Percentiles rank a stretch among this genome's conserved stretches.
These are phyloP conservation scores for Struthio camelus DNA, from an alignment of 2,113 vertebrate genomes.

Conservation along the genomic window DNA sequence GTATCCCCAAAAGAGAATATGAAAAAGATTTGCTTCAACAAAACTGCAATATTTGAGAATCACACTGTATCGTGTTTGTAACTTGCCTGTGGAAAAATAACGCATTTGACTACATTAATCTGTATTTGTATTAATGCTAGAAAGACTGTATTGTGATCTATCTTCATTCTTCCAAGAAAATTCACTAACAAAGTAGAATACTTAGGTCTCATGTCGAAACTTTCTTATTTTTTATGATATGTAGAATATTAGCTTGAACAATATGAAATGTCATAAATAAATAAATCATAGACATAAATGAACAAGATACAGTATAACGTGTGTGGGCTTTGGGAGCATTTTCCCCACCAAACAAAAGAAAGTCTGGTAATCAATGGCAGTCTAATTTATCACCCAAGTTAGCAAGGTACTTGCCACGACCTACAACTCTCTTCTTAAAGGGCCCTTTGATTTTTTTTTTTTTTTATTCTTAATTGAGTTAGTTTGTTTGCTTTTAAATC, in stretches of 20 bases:
- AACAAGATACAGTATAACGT: background rate
- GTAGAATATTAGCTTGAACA: background rate
- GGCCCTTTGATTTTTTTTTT: background rate
- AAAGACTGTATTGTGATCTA: background rate
- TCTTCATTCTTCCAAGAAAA: constrained; percentile 36
- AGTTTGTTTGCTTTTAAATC: background rate
- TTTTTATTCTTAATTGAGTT: background rate
- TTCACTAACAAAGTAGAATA: background rate
- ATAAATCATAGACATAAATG: background rate
- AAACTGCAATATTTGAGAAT: background rate
- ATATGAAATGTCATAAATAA: background rate
- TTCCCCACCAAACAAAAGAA: background rate
- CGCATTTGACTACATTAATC: constrained; percentile 21
- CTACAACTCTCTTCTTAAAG: background rate
- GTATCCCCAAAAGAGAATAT: background rate
- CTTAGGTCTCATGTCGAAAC: background rate
- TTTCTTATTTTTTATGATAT: background rate
- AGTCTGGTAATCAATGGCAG: background rate
- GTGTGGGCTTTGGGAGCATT: background rate
- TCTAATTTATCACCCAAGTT: background rate
- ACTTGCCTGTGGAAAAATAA: background rate
- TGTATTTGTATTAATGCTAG: constrained; percentile 36
- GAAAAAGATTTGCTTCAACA: background rate
- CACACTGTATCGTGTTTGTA: background rate
- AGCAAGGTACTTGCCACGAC: background rate